Percentiles rank a stretch among this genome's conserved stretches.
These are phyloP conservation scores for Lanius collurio DNA, from an alignment of 2,113 vertebrate species.

Conservation along the genomic window DNA sequence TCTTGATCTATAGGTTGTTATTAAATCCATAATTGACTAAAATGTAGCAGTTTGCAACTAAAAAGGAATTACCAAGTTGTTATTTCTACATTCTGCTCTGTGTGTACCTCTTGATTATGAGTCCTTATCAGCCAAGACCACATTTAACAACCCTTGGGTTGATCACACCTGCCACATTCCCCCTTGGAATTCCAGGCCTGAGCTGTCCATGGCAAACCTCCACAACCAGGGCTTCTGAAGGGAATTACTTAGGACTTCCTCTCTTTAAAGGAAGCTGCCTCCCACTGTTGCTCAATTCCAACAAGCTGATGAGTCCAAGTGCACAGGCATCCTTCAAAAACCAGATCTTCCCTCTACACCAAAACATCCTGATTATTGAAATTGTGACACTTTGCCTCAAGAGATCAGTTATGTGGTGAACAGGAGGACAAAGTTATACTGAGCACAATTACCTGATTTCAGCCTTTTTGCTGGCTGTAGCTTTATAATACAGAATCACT, in stretches of 20 bases:
- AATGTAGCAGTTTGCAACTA: background rate
- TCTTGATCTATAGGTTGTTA: background rate
- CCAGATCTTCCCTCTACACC: background rate
- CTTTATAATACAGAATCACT: background rate
- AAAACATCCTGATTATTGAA: background rate
- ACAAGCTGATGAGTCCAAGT: background rate
- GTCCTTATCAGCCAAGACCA: background rate
- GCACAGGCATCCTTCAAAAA: background rate
- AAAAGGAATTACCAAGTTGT: background rate
- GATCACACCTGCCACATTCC: background rate
- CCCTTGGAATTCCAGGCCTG: background rate
- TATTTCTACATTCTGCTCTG: background rate
- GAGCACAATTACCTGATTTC: background rate
- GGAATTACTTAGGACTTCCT: background rate
- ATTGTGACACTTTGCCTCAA: background rate
- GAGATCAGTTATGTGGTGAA: background rate
- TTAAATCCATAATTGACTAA: background rate
- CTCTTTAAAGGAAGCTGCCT: background rate
- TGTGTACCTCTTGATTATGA: background rate
- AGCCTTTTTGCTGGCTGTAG: background rate
- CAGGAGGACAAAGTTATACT: background rate
- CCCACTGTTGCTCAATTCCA: background rate
- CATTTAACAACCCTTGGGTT: background rate
- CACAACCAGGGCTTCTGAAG: background rate
- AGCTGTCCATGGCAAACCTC: background rate